Conservation (phyloP, 2,113 vertebrate genomes). For the Crypturellus undulatus region DNA sequence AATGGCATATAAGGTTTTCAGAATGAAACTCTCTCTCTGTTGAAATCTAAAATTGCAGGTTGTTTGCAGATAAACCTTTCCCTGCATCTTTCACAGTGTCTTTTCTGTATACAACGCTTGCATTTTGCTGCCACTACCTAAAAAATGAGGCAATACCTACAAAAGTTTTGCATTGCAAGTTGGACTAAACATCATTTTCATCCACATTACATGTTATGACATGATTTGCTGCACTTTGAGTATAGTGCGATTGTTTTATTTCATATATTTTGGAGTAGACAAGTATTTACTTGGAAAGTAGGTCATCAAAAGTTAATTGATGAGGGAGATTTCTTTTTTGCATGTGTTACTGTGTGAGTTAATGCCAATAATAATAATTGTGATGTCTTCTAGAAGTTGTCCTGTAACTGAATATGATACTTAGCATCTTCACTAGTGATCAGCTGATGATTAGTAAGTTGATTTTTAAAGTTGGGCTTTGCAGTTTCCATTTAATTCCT, state of each 20-base stretch:
- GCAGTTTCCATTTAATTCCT: conserved; percentile 58
- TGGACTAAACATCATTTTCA: not conserved
- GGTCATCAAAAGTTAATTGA: not conserved
- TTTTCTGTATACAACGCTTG: not conserved
- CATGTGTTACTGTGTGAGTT: not conserved
- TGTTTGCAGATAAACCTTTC: not conserved
- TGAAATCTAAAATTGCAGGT: not conserved
- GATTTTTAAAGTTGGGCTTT: conserved; percentile 49
- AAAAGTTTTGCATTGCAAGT: not conserved
- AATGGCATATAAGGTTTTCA: not conserved
- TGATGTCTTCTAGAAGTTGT: not conserved
- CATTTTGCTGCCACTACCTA: not conserved
- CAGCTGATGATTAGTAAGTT: not conserved
- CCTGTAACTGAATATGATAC: not conserved
- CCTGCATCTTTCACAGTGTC: not conserved
- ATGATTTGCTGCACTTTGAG: not conserved
- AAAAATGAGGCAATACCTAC: not conserved
- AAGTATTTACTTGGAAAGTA: not conserved
- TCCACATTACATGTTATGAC: not conserved
- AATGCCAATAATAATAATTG: not conserved
- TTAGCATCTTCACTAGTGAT: not conserved
- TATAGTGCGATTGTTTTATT: not conserved
- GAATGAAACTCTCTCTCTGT: not conserved
- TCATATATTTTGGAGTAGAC: not conserved
- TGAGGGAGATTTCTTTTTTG: not conserved